Percentiles rank a stretch among this genome's conserved stretches.
Conservation (phyloP, 2,888 invertebrate genomes). For the Cephus nigrinus region DNA sequence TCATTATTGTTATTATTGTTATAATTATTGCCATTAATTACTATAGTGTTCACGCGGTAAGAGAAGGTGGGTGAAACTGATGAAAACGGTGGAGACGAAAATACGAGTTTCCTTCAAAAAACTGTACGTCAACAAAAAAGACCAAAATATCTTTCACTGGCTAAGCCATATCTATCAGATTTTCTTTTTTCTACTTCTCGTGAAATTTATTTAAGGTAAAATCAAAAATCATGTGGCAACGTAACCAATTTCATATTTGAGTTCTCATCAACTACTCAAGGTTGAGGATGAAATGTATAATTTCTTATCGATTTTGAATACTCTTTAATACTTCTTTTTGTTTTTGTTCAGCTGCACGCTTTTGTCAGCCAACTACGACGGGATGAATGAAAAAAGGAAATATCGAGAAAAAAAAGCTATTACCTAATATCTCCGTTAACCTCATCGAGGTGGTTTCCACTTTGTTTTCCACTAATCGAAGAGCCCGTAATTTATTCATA, state of each 20-base stretch:
- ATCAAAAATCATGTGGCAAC: neutral
- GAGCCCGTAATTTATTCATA: neutral
- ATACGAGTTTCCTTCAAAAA: neutral
- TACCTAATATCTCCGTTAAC: conserved; percentile 17
- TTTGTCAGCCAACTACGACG: neutral
- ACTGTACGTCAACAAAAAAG: no score
- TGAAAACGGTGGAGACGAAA: neutral
- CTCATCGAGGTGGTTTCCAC: conserved; percentile 27
- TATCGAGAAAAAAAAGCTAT: neutral
- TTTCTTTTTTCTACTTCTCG: neutral
- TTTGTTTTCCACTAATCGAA: neutral
- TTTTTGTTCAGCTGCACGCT: neutral
- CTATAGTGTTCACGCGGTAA: neutral
- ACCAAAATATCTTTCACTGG: neutral
- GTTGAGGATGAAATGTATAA: no score
- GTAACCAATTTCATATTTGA: neutral
- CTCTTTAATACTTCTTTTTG: neutral
- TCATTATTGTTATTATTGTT: conserved; percentile 16
- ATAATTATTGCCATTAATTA: conserved; percentile 2
- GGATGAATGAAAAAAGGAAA: neutral
- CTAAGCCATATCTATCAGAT: neutral
- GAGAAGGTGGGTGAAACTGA: conserved; percentile 1
- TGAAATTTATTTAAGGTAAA: neutral
- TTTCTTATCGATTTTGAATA: no score
- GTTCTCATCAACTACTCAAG: no score